Base-by-base conservation (phyloP, 1,140 invertebrate genomes). In the Caerostris darwini region DNA sequence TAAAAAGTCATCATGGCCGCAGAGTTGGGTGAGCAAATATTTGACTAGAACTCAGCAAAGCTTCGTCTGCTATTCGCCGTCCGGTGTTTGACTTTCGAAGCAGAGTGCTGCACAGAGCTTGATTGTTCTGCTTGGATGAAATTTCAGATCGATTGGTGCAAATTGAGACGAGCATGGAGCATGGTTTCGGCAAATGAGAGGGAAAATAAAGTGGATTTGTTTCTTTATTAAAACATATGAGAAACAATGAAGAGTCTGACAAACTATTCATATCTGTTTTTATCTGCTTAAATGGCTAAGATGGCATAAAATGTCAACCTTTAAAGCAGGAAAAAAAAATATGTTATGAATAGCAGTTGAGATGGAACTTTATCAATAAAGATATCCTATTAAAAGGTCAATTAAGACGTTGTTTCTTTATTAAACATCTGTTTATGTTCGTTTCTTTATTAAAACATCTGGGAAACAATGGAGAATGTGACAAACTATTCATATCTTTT, bases 1-100 rank as follows among this genome's bases (percentile, higher is more conserved):
- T 90, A 81, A 90, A 90, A 90, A 90, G 89, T 90, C 89, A 90
- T 90, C 89, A 90, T 90, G 89, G 89, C 89, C 56, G 69, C 89
- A 19, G 89, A 90, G 89, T 90, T 90, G 81, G 71, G 89, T 59
- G 89, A 90, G 81, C 89, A 90, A 90, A 90, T 90, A 90, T 90
- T 90, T 90, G 89, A 90, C 89, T 56, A 90, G 89, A 81, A 90
- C 89, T 90, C 57, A 56, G 89, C 54, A 81, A 81, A 90, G 89
- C 64, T 81, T 57, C 67, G n/a, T 57, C 19, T 58, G 34, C 54
- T 56, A 7, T 90, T 67, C 89, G 54, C 5, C n/a, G 4, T 81
- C 50, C 50, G 53, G 69, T 90, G 71, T 90, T 90, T 90, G 81
- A 90, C 89, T 90, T 90, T 59, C 8, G n/a, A 90, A 81, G 89